These are phyloP conservation scores for Struthidea cinerea DNA, from an alignment of 2,113 vertebrate genomes.

Conservation along the genomic window DNA sequence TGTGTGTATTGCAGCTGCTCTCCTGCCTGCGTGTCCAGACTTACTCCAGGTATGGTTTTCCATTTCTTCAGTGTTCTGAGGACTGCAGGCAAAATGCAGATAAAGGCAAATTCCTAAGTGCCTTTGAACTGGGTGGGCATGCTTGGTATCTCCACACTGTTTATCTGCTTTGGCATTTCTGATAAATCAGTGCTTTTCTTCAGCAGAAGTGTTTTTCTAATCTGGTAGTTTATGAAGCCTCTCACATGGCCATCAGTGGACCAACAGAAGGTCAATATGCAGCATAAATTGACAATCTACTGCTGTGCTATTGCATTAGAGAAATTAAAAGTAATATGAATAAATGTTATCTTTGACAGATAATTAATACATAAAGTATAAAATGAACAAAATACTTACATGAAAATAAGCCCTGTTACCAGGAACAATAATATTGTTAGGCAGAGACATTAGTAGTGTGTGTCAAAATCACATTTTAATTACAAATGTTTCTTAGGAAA, in stretches of 20 bases:
- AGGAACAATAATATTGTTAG: neutral
- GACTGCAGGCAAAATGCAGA: neutral
- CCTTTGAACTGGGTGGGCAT: neutral
- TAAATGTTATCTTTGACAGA: neutral
- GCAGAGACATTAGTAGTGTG: neutral
- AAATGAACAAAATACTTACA: neutral
- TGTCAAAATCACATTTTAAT: neutral
- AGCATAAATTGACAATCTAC: neutral
- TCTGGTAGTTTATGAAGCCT: neutral
- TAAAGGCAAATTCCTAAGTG: neutral
- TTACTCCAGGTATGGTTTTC: neutral
- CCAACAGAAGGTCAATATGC: neutral
- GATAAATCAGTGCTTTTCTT: neutral
- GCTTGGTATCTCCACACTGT: neutral
- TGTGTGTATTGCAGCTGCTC: neutral
- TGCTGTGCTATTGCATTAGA: neutral
- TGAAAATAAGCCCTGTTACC: neutral
- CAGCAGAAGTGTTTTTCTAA: neutral
- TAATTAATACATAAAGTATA: neutral
- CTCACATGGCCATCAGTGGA: neutral
- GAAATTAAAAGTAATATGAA: neutral
- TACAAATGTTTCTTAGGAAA: neutral
- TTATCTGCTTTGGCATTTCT: neutral
- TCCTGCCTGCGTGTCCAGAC: fast-evolving
- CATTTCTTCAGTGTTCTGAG: neutral